A percentile compares a stretch with the other conserved stretches of the same genome.
These are phyloP conservation scores for Pollenia amentaria DNA, from an alignment of 2,888 invertebrate genomes.

Conservation along the genomic window DNA sequence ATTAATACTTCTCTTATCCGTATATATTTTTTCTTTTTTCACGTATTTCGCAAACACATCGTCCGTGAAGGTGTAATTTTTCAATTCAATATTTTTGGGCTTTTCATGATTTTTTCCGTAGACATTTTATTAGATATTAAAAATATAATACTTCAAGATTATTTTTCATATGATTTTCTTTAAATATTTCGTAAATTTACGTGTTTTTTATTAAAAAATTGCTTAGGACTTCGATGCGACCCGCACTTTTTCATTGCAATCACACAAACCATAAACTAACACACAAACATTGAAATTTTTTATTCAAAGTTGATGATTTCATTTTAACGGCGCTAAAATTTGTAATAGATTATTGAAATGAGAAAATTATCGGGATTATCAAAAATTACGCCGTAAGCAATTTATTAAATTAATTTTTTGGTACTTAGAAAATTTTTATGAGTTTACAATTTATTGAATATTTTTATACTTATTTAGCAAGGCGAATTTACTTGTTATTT, in stretches of 20 bases:
- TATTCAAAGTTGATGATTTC: neutral
- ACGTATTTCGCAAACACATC: conserved; percentile 72
- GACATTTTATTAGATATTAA: conserved; percentile 66
- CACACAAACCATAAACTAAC: conserved; percentile 76
- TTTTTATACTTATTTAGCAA: too few relatives aligned
- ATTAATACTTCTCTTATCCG: conserved; percentile 57
- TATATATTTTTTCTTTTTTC: conserved; percentile 54
- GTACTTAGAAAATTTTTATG: too few relatives aligned
- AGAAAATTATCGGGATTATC: neutral
- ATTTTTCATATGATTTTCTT: conserved; percentile 63
- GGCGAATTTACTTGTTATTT: too few relatives aligned
- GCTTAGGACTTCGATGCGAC: conserved; percentile 77
- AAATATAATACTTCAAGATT: conserved; percentile 44
- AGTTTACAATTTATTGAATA: too few relatives aligned
- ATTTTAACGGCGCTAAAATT: neutral
- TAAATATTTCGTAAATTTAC: conserved; percentile 74
- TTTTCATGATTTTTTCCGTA: conserved; percentile 71
- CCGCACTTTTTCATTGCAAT: conserved; percentile 78
- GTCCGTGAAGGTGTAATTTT: conserved; percentile 62
- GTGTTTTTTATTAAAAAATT: conserved; percentile 76
- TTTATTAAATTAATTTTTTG: too few relatives aligned
- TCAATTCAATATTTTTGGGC: conserved; percentile 64
- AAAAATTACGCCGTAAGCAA: too few relatives aligned
- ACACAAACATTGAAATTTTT: conserved; percentile 50
- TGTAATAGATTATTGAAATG: conserved; percentile 52